phyloP scores from a whole-genome alignment of 2,888 invertebrate genomes.

The Parelbella ahira region DNA sequence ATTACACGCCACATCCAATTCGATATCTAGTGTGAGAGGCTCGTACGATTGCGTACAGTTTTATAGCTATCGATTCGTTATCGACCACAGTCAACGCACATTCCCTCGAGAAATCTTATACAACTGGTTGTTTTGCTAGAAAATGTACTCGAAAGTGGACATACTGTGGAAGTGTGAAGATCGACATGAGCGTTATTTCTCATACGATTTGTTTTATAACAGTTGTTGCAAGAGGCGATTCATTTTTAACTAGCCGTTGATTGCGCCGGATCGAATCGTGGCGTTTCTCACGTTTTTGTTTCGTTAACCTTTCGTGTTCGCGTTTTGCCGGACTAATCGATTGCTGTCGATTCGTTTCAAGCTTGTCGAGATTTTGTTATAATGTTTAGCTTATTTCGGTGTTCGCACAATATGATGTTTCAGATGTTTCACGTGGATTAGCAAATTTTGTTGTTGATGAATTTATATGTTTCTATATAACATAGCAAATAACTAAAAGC shows the following conservation, averaged over 20 bases:
- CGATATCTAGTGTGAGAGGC: conserved; percentile 53
- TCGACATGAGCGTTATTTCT: conserved; percentile 44
- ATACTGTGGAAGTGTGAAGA: conserved; percentile 37
- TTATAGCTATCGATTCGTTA: conserved; percentile 55
- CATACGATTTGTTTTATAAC: conserved; percentile 65
- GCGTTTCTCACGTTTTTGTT: conserved; percentile 76
- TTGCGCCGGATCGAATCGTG: conserved; percentile 52
- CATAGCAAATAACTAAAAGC: too few species aligned
- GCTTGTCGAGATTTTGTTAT: conserved; percentile 37
- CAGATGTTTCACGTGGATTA: too few species aligned
- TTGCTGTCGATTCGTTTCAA: conserved; percentile 57
- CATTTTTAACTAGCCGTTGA: conserved; percentile 66
- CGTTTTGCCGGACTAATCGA: conserved; percentile 53
- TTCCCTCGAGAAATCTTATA: conserved; percentile 32
- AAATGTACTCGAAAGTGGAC: conserved; percentile 36
- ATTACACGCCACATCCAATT: conserved; percentile 66
- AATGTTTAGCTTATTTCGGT: conserved; percentile 26
- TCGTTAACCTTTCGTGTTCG: conserved; percentile 54
- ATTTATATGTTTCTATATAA: too few species aligned
- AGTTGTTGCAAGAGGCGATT: conserved; percentile 56
- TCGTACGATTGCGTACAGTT: conserved; percentile 51
- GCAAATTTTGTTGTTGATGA: too few species aligned
- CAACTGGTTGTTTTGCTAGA: conserved; percentile 36
- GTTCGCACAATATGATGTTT: too few species aligned
- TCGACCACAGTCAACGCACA: conserved; percentile 45